Percentiles rank a stretch among this genome's conserved stretches.
phyloP scores from a whole-genome alignment of 1,140 invertebrate genomes.

The Listronotus oregonensis region DNA sequence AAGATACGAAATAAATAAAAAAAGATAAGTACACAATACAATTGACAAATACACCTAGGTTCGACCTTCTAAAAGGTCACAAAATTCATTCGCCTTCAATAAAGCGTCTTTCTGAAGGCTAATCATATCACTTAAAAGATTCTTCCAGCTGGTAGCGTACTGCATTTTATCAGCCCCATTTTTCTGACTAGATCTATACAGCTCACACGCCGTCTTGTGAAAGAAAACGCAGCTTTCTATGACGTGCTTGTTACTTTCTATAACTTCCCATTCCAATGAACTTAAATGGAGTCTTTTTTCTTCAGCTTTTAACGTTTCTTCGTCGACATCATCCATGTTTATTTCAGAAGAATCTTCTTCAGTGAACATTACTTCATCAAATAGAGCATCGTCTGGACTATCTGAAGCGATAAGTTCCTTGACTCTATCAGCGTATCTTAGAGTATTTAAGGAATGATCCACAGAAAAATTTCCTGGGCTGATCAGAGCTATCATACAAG shows the following conservation, averaged over 20 bases:
- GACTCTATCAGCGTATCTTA: conserved; percentile 95
- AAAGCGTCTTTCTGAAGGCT: conserved; percentile 47
- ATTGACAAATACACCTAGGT: conserved; percentile 7
- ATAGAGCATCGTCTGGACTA: conserved; percentile 34
- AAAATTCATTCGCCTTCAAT: conserved; percentile 45
- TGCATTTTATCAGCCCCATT: conserved; percentile 43
- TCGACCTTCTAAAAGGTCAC: conserved; percentile 27
- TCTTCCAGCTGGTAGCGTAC: conserved; percentile 48
- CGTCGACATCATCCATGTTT: conserved; percentile 34
- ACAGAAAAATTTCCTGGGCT: conserved; percentile 93
- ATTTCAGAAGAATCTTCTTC: conserved; percentile 35
- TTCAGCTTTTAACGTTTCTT: conserved; percentile 38
- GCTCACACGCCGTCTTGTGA: conserved; percentile 47
- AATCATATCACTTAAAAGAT: conserved; percentile 48
- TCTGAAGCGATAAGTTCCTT: conserved; percentile 87
- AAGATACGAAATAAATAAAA: conserved; percentile 59
- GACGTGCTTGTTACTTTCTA: conserved; percentile 47
- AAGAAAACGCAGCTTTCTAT: conserved; percentile 51
- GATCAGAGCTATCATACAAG: conserved; percentile 99
- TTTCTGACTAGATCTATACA: conserved; percentile 43
- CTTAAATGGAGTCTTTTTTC: conserved; percentile 37
- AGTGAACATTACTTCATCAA: conserved; percentile 13
- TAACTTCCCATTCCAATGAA: conserved; percentile 43
- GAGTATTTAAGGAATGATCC: conserved; percentile 96
- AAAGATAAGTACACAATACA: conserved; percentile 5